Evolutionary conservation across 2,113 vertebrate species (phyloP).

Genomic region (Thermophis baileyi): DNA sequence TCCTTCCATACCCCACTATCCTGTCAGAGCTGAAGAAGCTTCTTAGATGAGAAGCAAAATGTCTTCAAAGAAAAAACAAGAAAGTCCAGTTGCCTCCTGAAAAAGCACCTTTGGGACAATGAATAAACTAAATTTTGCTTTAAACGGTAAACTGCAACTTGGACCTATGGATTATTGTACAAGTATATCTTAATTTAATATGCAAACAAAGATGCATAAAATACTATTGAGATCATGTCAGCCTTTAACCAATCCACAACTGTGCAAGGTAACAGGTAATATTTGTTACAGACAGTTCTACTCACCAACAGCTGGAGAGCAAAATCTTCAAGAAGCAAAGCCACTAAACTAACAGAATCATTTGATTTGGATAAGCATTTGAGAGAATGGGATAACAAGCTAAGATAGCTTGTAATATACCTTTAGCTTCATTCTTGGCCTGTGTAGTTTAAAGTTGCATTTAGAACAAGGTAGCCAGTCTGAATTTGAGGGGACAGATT

Average conservation of each 20-base stretch:
- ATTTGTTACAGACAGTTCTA: conserved; percentile 28
- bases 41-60: too few relatives aligned
- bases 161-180: not conserved
- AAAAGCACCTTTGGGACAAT: not conserved
- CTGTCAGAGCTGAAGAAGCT: too few relatives aligned
- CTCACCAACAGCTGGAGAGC: conserved; percentile 39
- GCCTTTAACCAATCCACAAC: not conserved
- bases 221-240: not conserved
- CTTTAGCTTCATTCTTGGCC: conserved; percentile 31
- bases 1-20: too few relatives aligned
- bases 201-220: not conserved
- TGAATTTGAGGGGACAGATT: conserved; percentile 20
- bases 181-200: not conserved
- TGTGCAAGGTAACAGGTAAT: conserved; percentile 9
- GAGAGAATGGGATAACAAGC: conserved; percentile 64
- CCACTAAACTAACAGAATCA: conserved; percentile 49
- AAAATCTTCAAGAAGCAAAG: conserved; percentile 26
- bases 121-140: not conserved
- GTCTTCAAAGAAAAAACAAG: too few relatives aligned
- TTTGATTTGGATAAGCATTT: conserved; percentile 63
- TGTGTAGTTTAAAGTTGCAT: conserved; percentile 46
- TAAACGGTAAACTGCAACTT: not conserved
- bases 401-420: conserved; percentile 57
- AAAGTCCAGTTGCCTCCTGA: too few relatives aligned
- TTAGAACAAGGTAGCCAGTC: conserved; percentile 45